phyloP scores from a whole-genome alignment of 2,888 invertebrate species.

The Drosophila paracracens region DNA sequence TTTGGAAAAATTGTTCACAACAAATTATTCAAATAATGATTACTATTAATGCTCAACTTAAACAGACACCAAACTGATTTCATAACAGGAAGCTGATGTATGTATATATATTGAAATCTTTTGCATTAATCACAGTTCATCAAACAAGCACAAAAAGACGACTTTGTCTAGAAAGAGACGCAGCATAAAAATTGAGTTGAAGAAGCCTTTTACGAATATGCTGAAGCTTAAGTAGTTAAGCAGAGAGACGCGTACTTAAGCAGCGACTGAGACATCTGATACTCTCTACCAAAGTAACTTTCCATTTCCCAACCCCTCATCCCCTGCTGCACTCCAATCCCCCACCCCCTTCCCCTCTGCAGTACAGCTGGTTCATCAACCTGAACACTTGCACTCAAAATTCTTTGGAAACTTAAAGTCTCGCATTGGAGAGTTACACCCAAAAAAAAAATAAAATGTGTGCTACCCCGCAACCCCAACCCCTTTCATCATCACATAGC shows the following conservation, averaged over 20 bases:
- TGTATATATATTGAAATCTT: neutral
- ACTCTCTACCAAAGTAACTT: neutral
- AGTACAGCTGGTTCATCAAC: constrained; percentile 61
- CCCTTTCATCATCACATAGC: neutral
- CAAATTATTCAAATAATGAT: neutral
- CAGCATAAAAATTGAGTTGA: constrained; percentile 1
- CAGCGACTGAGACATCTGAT: constrained; percentile 24
- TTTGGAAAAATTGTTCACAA: neutral
- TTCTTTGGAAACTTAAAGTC: constrained; percentile 54
- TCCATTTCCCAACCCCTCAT: neutral
- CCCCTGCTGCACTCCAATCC: neutral
- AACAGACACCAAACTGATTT: neutral
- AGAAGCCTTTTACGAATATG: constrained; percentile 19
- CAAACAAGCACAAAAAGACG: neutral
- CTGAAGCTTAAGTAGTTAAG: constrained; percentile 16
- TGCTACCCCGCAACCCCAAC: constrained; percentile 17
- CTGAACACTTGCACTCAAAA: constrained; percentile 64
- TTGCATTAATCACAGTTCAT: constrained; percentile 19
- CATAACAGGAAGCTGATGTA: neutral
- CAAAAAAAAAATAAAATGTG: constrained; percentile 24
- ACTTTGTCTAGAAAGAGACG: neutral
- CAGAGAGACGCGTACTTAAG: constrained; percentile 9
- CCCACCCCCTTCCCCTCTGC: neutral
- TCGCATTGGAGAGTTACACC: constrained; percentile 20
- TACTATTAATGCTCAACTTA: neutral